Evolutionary conservation across 2,888 invertebrate species (phyloP), one percentile per base, ranked within the genome.

Genomic region (Rhabditoides inermis): DNA sequence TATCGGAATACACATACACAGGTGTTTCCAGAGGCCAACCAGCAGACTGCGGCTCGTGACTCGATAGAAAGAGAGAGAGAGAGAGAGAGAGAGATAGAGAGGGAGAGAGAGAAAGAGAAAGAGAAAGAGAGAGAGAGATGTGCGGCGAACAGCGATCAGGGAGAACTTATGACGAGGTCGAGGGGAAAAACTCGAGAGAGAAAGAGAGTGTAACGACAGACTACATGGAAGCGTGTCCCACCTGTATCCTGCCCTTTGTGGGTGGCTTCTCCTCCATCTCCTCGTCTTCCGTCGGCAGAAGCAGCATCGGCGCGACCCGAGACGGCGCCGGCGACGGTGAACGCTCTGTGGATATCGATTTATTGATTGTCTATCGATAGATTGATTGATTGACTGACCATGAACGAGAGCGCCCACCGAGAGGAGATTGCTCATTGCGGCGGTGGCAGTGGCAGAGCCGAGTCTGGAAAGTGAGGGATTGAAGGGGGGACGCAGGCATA

Each of bases 91-190:
- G 27, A 30, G 32, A 25, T 44, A 15, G 25, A 41, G 32, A 40
- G 26, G 20, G 23, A 27, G 46, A 46, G 22, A 20, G 37, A 25
- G 27, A 35, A 39, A 4, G 40, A 23, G 27, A 28, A 30, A 20
- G 28, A 18, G 12, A 37, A 23, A 36, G 12, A 12, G 26, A 1
- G 27, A 1, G n/a, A 27, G 27, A 26, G 1, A 15, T 12, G 42
- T 7, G 22, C 36, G n/a, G 12, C 23, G 30, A 46, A 47, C 47
- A 48, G 47, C 47, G 47, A 47, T 52, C 48, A 47, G 47, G 52
- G 48, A 52, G 47, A 48, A 52, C 47, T 52, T 47, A 52, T 52
- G 47, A 48, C 47, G 45, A n/a, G n/a, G n/a, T n/a, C n/a, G n/a
- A n/a, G n/a, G n/a, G n/a, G n/a, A n/a, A n/a, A n/a, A n/a, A n/a